Conservation (phyloP, 2,888 invertebrate genomes). For the Aporophyla nigra region DNA sequence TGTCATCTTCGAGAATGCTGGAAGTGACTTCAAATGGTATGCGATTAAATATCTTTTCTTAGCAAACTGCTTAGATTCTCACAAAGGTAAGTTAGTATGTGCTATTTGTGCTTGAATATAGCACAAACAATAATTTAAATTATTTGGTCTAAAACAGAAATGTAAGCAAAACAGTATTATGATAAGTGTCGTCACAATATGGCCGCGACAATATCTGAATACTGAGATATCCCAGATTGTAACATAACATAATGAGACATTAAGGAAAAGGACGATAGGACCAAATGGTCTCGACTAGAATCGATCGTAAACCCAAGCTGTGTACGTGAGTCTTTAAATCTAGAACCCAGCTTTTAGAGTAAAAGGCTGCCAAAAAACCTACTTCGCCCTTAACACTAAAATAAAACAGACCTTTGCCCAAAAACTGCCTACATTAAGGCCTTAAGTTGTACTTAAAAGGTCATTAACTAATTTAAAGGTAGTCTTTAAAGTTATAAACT, state of each 20-base stretch:
- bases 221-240: background rate
- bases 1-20: no score
- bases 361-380: constrained; percentile 12
- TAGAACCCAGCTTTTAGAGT: constrained; percentile 1
- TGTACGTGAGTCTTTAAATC: constrained; percentile 25
- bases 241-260: background rate
- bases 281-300: constrained; percentile 18
- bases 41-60: no score
- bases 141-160: no score
- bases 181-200: no score
- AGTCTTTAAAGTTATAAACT: constrained; percentile 56
- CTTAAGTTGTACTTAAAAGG: constrained; percentile 49
- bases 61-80: no score
- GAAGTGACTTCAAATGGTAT: no score
- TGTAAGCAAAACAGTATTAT: no score
- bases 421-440: constrained; percentile 34
- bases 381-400: constrained; percentile 37
- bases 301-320: constrained; percentile 13
- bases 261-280: background rate
- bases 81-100: no score
- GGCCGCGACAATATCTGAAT: no score
- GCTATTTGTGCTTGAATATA: no score
- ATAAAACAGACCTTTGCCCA: constrained; percentile 41
- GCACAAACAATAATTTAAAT: no score
- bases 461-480: constrained; percentile 64